Percentiles rank a stretch among this genome's conserved stretches.
phyloP scores from a whole-genome alignment of 1,140 invertebrate species.

The Pseudomyrmex cubaensis region DNA sequence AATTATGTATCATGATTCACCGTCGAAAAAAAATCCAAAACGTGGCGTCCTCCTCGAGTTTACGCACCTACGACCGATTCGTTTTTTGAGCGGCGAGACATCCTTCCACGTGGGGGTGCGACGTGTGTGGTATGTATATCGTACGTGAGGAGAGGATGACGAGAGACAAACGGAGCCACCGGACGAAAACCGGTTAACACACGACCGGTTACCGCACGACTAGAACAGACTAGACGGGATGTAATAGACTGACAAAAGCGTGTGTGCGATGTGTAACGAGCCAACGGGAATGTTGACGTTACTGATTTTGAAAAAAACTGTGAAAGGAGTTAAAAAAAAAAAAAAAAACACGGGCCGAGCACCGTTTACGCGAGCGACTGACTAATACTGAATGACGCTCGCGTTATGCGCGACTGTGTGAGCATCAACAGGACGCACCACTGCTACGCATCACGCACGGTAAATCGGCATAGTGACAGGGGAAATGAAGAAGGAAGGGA shows the following conservation, averaged over 20 bases:
- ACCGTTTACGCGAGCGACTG: neutral
- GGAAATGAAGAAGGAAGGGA: neutral
- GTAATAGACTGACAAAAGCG: too few species aligned
- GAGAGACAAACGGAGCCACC: neutral
- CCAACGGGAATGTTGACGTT: neutral
- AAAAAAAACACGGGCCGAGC: neutral
- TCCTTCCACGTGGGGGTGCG: neutral
- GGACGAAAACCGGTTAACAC: neutral
- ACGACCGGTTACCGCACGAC: neutral
- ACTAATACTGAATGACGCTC: conserved; percentile 66
- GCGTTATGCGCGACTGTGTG: conserved; percentile 42
- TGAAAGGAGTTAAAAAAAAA: neutral
- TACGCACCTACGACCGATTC: neutral
- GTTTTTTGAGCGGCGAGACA: neutral
- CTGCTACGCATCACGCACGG: conserved; percentile 40
- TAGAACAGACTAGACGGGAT: conserved; percentile 26
- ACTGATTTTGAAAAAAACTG: neutral
- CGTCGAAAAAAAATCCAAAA: neutral
- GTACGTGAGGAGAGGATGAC: neutral
- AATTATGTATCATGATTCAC: conserved; percentile 27
- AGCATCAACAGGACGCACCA: conserved; percentile 54
- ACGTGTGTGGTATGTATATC: neutral
- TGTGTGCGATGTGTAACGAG: neutral
- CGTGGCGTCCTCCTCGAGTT: neutral
- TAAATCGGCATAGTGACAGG: conserved; percentile 4